Conservation (phyloP, 2,888 invertebrate species). For the Dromius quadrimaculatus region DNA sequence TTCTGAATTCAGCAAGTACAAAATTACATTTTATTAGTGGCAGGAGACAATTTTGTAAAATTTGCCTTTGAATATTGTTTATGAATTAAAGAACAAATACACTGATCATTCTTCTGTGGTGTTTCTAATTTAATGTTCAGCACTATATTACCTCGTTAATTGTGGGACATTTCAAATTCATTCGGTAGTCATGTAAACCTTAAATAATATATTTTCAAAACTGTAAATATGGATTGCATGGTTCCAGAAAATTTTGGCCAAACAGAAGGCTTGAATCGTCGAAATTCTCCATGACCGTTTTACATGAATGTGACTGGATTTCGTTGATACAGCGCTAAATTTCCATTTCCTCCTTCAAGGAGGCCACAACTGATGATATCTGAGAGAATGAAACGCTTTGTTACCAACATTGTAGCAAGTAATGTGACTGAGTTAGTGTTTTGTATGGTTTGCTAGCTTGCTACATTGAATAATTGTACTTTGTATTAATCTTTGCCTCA, state of each 20-base stretch:
- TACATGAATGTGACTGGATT: too few relatives aligned
- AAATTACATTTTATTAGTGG: slow-evolving; percentile 14
- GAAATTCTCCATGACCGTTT: too few relatives aligned
- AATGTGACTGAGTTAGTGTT: too few relatives aligned
- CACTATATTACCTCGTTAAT: slow-evolving; percentile 49
- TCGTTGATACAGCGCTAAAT: too few relatives aligned
- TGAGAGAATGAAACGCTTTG: too few relatives aligned
- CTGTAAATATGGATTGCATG: slow-evolving; percentile 48
- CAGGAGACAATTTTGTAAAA: slow-evolving; percentile 20
- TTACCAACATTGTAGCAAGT: too few relatives aligned
- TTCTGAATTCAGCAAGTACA: slow-evolving; percentile 16
- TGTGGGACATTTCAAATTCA: slow-evolving; percentile 48
- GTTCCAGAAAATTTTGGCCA: slow-evolving; percentile 46
- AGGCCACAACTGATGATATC: too few relatives aligned
- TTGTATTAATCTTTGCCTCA: too few relatives aligned
- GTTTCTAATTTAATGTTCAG: slow-evolving; percentile 30
- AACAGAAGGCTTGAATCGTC: too few relatives aligned
- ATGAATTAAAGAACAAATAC: slow-evolving; percentile 13
- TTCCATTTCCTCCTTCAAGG: too few relatives aligned
- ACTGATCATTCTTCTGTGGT: slow-evolving; percentile 39
- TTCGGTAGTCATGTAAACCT: slow-evolving; percentile 19
- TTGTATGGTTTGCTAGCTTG: too few relatives aligned
- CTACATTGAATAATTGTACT: too few relatives aligned
- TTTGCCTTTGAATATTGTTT: slow-evolving; percentile 32
- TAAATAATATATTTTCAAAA: slow-evolving; percentile 19